Evolutionary conservation across 2,797 vertebrate species (phyloP).

Genomic region (Muraenolepis orangiensis): DNA sequence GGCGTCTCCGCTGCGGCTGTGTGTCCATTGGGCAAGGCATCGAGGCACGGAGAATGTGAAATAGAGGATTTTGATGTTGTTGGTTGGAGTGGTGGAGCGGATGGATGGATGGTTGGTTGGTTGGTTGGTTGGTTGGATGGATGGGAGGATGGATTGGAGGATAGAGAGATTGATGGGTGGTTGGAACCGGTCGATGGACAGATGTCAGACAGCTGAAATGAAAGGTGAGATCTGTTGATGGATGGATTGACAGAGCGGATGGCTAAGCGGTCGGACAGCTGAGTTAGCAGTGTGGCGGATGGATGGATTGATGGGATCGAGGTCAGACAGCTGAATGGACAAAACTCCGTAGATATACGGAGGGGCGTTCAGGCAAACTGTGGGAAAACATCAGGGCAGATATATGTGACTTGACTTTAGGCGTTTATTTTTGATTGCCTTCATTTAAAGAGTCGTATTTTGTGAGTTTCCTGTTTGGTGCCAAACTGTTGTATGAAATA

Average conservation of each 20-base stretch:
- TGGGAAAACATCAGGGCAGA: background rate
- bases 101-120: background rate
- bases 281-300: background rate
- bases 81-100: background rate
- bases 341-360: background rate
- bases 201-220: constrained; percentile 9
- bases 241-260: constrained; percentile 20
- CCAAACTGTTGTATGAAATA: background rate
- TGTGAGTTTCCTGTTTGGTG: background rate
- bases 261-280: constrained; percentile 15
- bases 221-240: background rate
- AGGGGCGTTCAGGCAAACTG: background rate
- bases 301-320: constrained; percentile 22
- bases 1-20: background rate
- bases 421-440: background rate
- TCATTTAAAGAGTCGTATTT: background rate
- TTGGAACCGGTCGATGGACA: background rate
- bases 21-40: constrained; percentile 50
- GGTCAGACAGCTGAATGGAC: background rate
- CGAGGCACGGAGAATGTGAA: constrained; percentile 23
- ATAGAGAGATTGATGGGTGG: too few relatives aligned
- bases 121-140: constrained; percentile 26
- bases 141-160: constrained; percentile 4
- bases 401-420: background rate
- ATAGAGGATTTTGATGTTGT: background rate